These are phyloP conservation scores for Dromaius novaehollandiae DNA, from an alignment of 2,113 vertebrate species.

Conservation along the genomic window DNA sequence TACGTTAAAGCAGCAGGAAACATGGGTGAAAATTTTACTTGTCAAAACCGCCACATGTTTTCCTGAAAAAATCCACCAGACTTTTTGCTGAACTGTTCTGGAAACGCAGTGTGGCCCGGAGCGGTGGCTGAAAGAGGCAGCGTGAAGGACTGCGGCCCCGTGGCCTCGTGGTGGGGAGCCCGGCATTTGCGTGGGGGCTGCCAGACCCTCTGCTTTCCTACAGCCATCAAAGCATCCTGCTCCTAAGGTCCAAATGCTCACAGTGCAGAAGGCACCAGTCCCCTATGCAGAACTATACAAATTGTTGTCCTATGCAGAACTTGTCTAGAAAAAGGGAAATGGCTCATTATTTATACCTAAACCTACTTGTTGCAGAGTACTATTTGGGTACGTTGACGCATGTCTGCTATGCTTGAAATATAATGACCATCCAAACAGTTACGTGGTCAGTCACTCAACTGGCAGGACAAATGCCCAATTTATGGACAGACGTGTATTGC, in stretches of 20 bases:
- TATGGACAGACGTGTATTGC: background rate
- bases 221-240: background rate
- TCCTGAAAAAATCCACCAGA: background rate
- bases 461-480: background rate
- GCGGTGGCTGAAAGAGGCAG: too few species aligned
- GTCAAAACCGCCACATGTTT: background rate
- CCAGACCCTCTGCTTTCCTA: background rate
- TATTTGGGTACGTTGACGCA: background rate
- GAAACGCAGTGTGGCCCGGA: accelerated
- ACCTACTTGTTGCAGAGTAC: accelerated
- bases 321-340: background rate
- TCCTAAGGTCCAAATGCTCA: background rate
- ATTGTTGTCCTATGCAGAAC: background rate
- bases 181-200: background rate
- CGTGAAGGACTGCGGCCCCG: accelerated
- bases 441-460: background rate
- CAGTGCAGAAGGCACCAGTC: background rate
- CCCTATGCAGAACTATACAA: background rate
- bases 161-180: background rate
- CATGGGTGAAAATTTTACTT: background rate
- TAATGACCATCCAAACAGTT: background rate
- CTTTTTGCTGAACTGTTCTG: background rate
- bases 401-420: background rate
- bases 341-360: background rate
- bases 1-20: background rate